A percentile compares a stretch with the other conserved stretches of the same genome.
phyloP scores from a whole-genome alignment of 2,797 vertebrate species.

The Centropyge bicolor region DNA sequence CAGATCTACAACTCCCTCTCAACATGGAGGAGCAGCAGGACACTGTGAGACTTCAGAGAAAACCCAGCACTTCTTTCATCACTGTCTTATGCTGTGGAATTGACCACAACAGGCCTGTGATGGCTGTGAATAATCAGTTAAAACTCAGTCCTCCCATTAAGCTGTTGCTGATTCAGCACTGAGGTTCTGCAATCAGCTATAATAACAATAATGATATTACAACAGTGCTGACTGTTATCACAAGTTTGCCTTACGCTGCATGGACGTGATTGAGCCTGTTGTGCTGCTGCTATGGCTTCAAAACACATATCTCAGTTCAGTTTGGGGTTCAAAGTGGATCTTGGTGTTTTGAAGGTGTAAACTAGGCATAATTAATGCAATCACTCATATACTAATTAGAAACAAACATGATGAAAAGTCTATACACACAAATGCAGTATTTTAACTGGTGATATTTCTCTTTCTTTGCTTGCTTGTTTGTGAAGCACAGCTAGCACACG shows the following conservation, averaged over 20 bases:
- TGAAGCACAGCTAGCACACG: conserved; percentile 18
- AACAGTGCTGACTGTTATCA: conserved; percentile 52
- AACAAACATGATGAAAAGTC: conserved; percentile 25
- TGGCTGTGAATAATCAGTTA: conserved; percentile 44
- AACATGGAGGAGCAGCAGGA: background rate
- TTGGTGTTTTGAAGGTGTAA: conserved; percentile 5
- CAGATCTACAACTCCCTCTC: background rate
- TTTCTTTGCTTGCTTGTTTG: background rate
- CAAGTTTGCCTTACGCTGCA: conserved; percentile 49
- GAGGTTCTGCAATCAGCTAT: conserved; percentile 60
- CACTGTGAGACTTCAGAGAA: background rate
- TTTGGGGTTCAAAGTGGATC: conserved; percentile 18
- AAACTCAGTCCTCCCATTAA: conserved; percentile 29
- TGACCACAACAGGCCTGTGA: background rate
- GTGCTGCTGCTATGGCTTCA: conserved; percentile 16
- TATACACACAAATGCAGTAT: background rate
- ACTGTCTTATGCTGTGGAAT: background rate
- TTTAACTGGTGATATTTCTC: background rate
- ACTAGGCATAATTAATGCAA: conserved; percentile 8
- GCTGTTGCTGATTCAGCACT: conserved; percentile 62
- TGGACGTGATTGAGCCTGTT: conserved; percentile 45
- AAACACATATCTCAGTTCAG: conserved; percentile 35
- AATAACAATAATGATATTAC: conserved; percentile 65
- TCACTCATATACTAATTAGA: background rate
- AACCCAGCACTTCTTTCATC: background rate